These are phyloP conservation scores for Calonectris borealis DNA, from an alignment of 2,113 vertebrate genomes.

Conservation along the genomic window DNA sequence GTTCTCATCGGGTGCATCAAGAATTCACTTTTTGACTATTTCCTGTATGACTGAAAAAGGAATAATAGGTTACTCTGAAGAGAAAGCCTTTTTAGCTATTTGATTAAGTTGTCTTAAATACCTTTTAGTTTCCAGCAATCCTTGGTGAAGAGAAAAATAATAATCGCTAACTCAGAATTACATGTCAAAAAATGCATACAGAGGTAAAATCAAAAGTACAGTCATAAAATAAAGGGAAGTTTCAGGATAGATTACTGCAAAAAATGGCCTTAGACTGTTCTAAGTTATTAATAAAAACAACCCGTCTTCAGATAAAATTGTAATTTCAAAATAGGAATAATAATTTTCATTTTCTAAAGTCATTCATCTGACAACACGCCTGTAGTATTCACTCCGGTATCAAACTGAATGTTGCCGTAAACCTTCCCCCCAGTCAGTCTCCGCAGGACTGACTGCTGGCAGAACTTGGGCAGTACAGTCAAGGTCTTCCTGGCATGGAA, in stretches of 20 bases:
- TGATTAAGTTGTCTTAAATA: slow-evolving; percentile 59
- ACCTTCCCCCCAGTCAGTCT: rapidly evolving
- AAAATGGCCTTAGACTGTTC: neutral
- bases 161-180: neutral
- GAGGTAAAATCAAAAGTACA: neutral
- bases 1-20: slow-evolving; percentile 2
- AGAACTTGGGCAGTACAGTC: rapidly evolving
- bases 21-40: slow-evolving; percentile 34
- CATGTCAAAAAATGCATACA: neutral
- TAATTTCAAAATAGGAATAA: neutral
- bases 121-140: neutral
- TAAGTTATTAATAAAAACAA: neutral
- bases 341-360: neutral
- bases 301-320: neutral
- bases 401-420: neutral
- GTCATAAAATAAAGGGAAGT: neutral
- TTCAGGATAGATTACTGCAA: neutral
- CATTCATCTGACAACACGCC: neutral
- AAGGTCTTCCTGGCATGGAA: neutral
- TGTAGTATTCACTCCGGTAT: neutral
- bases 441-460: rapidly evolving
- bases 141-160: neutral
- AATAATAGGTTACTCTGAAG: neutral
- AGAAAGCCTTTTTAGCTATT: neutral
- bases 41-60: neutral